phyloP scores from a whole-genome alignment of 1,140 invertebrate species.

The Brevipalpus yothersi region DNA sequence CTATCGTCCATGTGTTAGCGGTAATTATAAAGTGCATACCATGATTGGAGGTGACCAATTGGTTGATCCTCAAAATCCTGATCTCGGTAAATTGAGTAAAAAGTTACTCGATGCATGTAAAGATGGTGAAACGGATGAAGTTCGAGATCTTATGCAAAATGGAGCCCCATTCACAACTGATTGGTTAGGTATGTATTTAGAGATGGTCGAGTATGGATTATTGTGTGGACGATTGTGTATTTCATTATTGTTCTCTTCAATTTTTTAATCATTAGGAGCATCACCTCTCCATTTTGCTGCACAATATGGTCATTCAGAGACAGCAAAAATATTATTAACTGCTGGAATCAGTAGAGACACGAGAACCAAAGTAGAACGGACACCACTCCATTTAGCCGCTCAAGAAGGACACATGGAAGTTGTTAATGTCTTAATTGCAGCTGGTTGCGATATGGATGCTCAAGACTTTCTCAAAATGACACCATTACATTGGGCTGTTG shows the following conservation, averaged over 20 bases:
- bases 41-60: background rate
- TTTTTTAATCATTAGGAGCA: constrained; percentile 29
- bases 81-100: constrained; percentile 49
- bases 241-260: background rate
- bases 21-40: background rate
- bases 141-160: constrained; percentile 49
- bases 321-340: constrained; percentile 50
- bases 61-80: background rate
- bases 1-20: no score
- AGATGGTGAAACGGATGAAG: constrained; percentile 45
- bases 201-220: background rate
- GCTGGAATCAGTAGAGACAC: constrained; percentile 65
- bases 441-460: constrained; percentile 46
- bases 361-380: constrained; percentile 71
- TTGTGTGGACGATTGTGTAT: background rate
- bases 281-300: constrained; percentile 67
- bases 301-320: constrained; percentile 49
- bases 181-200: constrained; percentile 26
- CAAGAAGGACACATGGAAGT: constrained; percentile 57
- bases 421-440: constrained; percentile 43
- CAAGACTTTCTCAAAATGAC: constrained; percentile 80
- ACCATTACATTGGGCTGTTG: constrained; percentile 77
- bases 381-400: constrained; percentile 60
- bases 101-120: constrained; percentile 46
- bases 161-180: constrained; percentile 76